Evolutionary conservation across 2,113 vertebrate genomes (phyloP).

Genomic region (Tringa solitaria): DNA sequence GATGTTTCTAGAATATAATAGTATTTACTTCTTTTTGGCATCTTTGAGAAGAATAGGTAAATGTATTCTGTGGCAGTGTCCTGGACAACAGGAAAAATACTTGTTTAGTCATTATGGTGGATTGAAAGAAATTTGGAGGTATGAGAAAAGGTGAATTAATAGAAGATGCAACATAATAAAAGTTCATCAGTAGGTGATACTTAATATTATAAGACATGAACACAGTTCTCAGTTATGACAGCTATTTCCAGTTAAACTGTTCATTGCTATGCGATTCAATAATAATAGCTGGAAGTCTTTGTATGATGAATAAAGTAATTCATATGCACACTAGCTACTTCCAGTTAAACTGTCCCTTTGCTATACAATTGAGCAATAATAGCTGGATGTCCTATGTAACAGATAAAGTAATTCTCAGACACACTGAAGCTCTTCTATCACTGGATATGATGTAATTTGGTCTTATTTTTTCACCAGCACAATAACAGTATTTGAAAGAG

Average conservation of each 20-base stretch:
- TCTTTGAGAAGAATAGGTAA: neutral
- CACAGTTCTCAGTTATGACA: neutral
- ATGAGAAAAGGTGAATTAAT: neutral
- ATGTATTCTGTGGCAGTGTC: neutral
- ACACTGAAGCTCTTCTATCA: neutral
- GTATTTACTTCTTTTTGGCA: neutral
- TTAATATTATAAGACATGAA: neutral
- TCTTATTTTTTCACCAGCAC: conserved; percentile 11
- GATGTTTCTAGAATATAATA: neutral
- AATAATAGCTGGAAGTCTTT: neutral
- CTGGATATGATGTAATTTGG: conserved; percentile 17
- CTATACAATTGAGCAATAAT: neutral
- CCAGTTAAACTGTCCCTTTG: neutral
- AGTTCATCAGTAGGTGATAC: neutral
- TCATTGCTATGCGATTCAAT: neutral
- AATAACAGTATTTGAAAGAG: neutral
- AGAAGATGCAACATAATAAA: neutral
- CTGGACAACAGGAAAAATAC: neutral
- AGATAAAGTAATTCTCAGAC: neutral
- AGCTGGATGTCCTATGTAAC: neutral
- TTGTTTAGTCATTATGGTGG: neutral
- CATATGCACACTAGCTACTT: neutral
- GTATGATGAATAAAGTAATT: neutral
- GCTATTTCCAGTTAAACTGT: neutral
- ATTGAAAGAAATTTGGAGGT: neutral